Evolutionary conservation across 2,113 vertebrate genomes (phyloP), one percentile per base, ranked within the genome.

Genomic region (Salvelinus alpinus): DNA sequence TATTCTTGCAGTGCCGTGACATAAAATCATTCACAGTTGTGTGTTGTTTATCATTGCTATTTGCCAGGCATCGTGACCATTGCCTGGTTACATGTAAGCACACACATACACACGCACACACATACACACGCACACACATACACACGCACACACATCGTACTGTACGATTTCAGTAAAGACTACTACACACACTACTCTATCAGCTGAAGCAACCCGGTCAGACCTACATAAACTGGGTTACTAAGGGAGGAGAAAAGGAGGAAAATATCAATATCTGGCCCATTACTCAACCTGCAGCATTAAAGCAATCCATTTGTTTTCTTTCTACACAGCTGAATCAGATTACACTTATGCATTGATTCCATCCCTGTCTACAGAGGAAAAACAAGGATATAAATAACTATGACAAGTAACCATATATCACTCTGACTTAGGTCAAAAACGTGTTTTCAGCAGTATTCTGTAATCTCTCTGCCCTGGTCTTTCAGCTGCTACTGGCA

Each of bases 201-300:
- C 47, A 76, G 16, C 16, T 62, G 7, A n/a, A 24, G 59, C n/a
- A 22, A 24, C 20, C 59, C 2, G 5, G 7, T 16, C n/a, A 62
- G 59, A 22, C 59, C 18, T 22, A 24, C 59, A 22, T 22, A 16
- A 62, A 62, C 59, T 22, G n/a, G n/a, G n/a, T 62, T 62, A 22
- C 59, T 24, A 24, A 62, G 59, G 59, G 20, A 62, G 22, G 38
- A 44, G 38, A 44, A 3, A 8, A 70, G n/a, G 51, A 24, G 6
- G 2, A 62, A 3, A 24, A 14, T 29, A 74, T 78, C 77, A 62
- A 78, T 78, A 73, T 27, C 29, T 24, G 38, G n/a, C 7, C n/a
- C 59, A 62, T 62, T 62, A 62, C 59, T 62, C 59, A 62, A 22
- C 18, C 59, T 62, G 59, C 20, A 9, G 59, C 8, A 3, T 62